phyloP scores from a whole-genome alignment of 1,140 invertebrate species.

The Drosophila tristis region DNA sequence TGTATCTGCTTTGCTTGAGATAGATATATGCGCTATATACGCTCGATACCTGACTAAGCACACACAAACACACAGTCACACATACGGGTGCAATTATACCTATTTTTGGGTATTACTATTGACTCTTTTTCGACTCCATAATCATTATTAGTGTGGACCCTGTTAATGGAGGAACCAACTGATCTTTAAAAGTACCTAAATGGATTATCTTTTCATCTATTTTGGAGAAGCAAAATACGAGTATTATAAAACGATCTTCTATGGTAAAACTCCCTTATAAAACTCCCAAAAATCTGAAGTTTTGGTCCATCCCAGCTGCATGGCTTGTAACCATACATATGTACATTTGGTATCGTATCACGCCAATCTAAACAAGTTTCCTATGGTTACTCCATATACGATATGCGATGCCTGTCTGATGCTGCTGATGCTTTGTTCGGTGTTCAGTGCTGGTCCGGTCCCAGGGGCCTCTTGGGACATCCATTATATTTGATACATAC shows the following conservation, averaged over 20 bases:
- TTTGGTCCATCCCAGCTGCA: conserved; percentile 41
- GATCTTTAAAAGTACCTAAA: not conserved
- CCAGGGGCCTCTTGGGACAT: conserved; percentile 47
- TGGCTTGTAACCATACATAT: conserved; percentile 31
- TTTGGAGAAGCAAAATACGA: not conserved
- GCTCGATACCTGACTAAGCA: conserved; percentile 1
- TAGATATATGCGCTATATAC: conserved; percentile 33
- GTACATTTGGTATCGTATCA: conserved; percentile 48
- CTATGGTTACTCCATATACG: conserved; percentile 46
- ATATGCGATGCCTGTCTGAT: conserved; percentile 8
- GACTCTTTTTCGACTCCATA: conserved; percentile 11
- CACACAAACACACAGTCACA: conserved; percentile 1
- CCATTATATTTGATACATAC: conserved; percentile 48
- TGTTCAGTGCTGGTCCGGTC: conserved; percentile 22
- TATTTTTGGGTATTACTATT: conserved; percentile 53
- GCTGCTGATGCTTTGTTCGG: conserved; percentile 1
- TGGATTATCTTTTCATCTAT: not conserved
- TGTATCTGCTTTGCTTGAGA: conserved; percentile 40
- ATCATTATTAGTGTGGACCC: conserved; percentile 14
- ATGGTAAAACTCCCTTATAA: too few species aligned
- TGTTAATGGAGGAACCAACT: not conserved
- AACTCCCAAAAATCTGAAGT: not conserved
- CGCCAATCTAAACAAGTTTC: conserved; percentile 69
- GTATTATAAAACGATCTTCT: not conserved
- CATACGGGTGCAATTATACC: conserved; percentile 15